phyloP scores from a whole-genome alignment of 2,797 vertebrate species.

The Buceros bicornis region DNA sequence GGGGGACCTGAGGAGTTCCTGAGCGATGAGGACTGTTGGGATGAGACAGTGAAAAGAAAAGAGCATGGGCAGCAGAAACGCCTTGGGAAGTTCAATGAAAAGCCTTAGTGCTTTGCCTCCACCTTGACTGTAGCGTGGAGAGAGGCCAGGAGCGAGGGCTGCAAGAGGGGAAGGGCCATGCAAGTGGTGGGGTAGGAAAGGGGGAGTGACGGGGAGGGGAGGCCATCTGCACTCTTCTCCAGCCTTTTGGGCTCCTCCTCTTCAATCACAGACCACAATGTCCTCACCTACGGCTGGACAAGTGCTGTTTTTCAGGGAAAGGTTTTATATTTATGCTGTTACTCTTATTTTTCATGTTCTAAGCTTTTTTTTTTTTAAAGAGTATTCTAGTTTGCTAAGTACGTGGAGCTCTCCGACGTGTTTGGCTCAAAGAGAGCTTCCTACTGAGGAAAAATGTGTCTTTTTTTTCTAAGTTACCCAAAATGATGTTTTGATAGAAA shows the following conservation, averaged over 20 bases:
- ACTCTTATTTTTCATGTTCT: constrained; percentile 15
- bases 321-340: constrained; percentile 53
- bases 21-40: neutral
- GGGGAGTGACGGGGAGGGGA: neutral
- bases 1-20: neutral
- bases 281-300: neutral
- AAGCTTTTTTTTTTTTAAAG: neutral
- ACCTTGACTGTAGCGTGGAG: neutral
- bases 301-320: constrained; percentile 28
- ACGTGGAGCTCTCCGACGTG: neutral
- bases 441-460: neutral
- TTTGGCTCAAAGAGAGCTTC: constrained; percentile 5
- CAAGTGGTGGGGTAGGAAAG: neutral
- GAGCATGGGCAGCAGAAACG: neutral
- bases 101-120: neutral
- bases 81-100: neutral
- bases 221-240: neutral
- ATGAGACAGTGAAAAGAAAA: neutral
- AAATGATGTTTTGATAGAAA: constrained; percentile 27
- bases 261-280: constrained; percentile 18
- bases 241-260: neutral
- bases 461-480: neutral
- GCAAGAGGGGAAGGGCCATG: fast-evolving
- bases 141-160: neutral
- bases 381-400: neutral